Evolutionary conservation across 2,113 vertebrate species (phyloP), one percentile per base, ranked within the genome.

Genomic region (Mellivora capensis): DNA sequence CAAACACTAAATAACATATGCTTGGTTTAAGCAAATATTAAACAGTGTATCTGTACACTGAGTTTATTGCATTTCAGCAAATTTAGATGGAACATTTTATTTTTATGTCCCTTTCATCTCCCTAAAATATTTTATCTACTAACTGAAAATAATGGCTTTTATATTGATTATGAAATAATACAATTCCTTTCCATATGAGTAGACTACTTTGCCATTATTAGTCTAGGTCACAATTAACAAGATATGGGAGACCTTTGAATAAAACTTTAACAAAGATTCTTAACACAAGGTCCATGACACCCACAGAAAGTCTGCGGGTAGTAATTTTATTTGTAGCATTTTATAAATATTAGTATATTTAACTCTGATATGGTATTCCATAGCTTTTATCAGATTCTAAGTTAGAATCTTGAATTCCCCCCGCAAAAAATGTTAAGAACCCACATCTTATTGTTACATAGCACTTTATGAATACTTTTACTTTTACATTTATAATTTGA

Each of bases 111-210:
- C n/a, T 47, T 29, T 44, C 39, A 87, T 82, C 69, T 88, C 42
- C 39, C 64, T 67, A 81, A 90, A 82, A 34, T 83, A 87, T 59
- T 82, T 74, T 74, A 62, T 49, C 17, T 74, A 54, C 82, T 29
- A 87, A 76, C 29, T 96, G 12, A 80, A 83, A 92, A 89, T 92
- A 89, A 89, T 84, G 69, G 42, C 42, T 89, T 96, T 96, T 84
- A 27, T 92, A 39, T 79, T 94, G 77, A 88, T 79, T 83, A 77
- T 49, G 71, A 77, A 77, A 23, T 61, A 10, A 64, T 71, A 54
- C 37, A 62, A 80, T 93, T 92, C 11, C 29, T 17, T 15, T 90
- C 47, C 23, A 4, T 57, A 39, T 42, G 87, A 88, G 39, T 39
- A 77, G 34, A 72, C 15, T 67, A 82, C n/a, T 87, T 91, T 42